Conservation (phyloP, 2,113 vertebrate genomes). For the Copsychus sechellarum region DNA sequence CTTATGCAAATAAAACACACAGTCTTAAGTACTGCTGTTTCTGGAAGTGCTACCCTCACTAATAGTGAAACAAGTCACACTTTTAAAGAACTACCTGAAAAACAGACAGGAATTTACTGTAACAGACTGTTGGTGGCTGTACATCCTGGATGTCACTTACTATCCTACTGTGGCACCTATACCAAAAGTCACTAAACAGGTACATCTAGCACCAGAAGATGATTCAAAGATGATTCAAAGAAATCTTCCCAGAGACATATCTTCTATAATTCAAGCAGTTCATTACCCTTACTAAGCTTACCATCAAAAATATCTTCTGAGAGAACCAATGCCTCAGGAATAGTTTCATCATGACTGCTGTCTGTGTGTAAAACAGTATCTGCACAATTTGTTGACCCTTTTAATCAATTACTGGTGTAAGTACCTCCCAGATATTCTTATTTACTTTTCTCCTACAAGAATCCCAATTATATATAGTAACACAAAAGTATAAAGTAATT, state of each 20-base stretch:
- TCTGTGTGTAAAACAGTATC: background rate
- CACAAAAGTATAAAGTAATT: background rate
- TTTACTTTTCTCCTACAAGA: background rate
- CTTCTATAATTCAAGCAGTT: background rate
- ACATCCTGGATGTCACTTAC: background rate
- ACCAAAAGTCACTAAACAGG: background rate
- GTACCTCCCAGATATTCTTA: background rate
- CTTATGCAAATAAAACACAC: background rate
- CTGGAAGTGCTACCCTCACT: background rate
- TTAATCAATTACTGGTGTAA: background rate
- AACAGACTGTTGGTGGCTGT: background rate
- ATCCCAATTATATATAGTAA: background rate
- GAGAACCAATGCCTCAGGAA: background rate
- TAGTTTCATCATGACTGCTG: background rate
- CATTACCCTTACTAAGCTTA: background rate
- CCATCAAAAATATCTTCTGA: background rate
- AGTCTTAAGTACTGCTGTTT: background rate
- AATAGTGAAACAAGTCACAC: background rate
- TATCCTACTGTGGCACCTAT: background rate
- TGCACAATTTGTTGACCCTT: background rate
- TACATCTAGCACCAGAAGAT: background rate
- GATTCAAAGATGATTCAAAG: background rate
- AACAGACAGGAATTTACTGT: background rate
- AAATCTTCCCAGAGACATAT: background rate
- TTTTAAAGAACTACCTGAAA: background rate